phyloP scores from a whole-genome alignment of 2,113 vertebrate genomes.

The Siniperca knerii region DNA sequence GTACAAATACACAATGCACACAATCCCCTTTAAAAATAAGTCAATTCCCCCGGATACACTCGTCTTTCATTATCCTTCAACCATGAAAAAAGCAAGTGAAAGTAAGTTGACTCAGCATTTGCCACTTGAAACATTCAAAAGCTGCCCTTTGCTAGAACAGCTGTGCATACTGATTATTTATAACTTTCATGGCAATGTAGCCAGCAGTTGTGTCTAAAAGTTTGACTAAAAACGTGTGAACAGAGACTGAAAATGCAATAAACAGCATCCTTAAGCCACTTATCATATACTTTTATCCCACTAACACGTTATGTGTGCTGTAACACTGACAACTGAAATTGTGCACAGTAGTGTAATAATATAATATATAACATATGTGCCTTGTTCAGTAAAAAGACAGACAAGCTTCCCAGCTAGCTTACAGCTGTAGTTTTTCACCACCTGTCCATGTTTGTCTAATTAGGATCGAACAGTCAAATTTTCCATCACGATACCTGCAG shows the following conservation, averaged over 20 bases:
- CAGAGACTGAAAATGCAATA: not conserved
- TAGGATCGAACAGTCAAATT: not conserved
- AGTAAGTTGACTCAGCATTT: slow-evolving; percentile 15
- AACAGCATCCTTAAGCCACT: not conserved
- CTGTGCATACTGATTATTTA: slow-evolving; percentile 18
- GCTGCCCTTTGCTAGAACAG: slow-evolving; percentile 10
- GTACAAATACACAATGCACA: not conserved
- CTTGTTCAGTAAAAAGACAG: not conserved
- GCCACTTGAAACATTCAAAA: slow-evolving; percentile 27
- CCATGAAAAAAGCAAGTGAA: slow-evolving; percentile 10
- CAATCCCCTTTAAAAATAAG: not conserved
- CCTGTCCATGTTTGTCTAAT: not conserved
- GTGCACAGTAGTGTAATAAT: not conserved
- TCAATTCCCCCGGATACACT: too few species aligned
- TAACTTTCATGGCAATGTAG: not conserved
- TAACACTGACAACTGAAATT: not conserved
- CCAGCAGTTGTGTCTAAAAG: not conserved
- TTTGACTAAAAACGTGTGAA: not conserved
- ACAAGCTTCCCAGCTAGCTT: not conserved
- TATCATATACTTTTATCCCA: not conserved
- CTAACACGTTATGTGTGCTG: not conserved
- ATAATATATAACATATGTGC: not conserved
- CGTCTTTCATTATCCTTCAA: not conserved
- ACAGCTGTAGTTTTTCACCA: not conserved
- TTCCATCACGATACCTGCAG: slow-evolving; percentile 12